A percentile compares a stretch with the other conserved stretches of the same genome.
These are phyloP conservation scores for Scarus forsteni DNA, from an alignment of 2,797 vertebrate genomes.

Conservation along the genomic window DNA sequence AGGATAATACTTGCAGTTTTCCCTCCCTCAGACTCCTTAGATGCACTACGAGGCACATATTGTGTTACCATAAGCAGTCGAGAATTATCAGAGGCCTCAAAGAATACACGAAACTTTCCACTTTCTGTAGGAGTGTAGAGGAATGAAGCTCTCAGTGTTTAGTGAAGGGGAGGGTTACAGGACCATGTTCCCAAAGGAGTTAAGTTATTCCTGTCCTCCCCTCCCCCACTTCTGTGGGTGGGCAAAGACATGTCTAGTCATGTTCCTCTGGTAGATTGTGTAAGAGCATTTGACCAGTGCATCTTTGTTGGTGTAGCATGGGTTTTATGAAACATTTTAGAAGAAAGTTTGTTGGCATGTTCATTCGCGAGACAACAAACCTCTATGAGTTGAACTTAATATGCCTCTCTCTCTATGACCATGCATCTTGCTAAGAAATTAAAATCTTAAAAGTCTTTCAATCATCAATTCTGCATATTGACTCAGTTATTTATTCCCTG, in stretches of 20 bases:
- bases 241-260: conserved; percentile 59
- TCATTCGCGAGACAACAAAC: too few relatives aligned
- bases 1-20: conserved; percentile 1
- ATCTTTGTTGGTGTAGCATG: not conserved
- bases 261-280: conserved; percentile 36
- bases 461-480: too few relatives aligned
- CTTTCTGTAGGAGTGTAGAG: conserved; percentile 24
- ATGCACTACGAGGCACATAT: not conserved
- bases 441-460: not conserved
- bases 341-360: not conserved
- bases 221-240: conserved; percentile 29
- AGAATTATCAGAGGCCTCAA: conserved; percentile 12
- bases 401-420: not conserved
- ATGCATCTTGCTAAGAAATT: not conserved
- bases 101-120: conserved; percentile 60
- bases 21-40: not conserved
- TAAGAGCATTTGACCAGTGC: conserved; percentile 34
- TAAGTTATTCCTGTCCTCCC: conserved; percentile 63
- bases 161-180: conserved; percentile 35
- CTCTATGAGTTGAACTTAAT: too few relatives aligned
- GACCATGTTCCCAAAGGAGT: conserved; percentile 46
- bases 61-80: conserved; percentile 12
- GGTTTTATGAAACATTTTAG: conserved; percentile 3
- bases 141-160: conserved; percentile 37
- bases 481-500: too few relatives aligned